phyloP scores from a whole-genome alignment of 2,113 vertebrate genomes.

The Rhegmatorhina hoffmannsi region DNA sequence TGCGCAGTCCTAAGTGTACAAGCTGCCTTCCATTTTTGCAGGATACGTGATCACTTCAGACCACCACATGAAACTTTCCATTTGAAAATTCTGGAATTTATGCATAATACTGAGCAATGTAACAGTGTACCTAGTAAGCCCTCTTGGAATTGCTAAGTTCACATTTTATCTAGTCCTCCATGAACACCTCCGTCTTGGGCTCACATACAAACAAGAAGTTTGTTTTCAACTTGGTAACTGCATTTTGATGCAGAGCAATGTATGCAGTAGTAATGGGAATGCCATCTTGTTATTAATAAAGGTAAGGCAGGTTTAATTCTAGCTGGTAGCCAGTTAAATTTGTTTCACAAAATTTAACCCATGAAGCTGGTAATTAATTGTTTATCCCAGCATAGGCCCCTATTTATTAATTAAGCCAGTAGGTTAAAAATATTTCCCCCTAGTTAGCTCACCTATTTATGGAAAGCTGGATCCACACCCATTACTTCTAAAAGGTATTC shows the following conservation, averaged over 20 bases:
- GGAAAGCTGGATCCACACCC: neutral
- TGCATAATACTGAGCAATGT: neutral
- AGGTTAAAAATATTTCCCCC: neutral
- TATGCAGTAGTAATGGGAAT: neutral
- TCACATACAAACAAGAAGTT: neutral
- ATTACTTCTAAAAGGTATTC: neutral
- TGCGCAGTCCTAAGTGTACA: slow-evolving; percentile 34
- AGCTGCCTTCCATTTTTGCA: slow-evolving; percentile 34
- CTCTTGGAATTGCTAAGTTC: neutral
- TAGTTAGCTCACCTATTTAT: accelerated
- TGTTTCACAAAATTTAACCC: neutral
- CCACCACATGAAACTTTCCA: neutral
- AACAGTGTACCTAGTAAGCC: neutral
- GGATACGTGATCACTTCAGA: neutral
- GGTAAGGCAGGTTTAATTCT: neutral
- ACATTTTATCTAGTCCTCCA: neutral
- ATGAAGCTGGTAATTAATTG: neutral
- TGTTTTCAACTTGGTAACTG: neutral
- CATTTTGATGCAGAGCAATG: neutral
- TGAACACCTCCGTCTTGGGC: neutral
- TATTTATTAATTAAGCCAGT: neutral
- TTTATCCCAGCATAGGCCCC: neutral
- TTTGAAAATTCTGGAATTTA: neutral
- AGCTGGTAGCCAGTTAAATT: neutral
- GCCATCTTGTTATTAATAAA: neutral